Base-by-base conservation (phyloP, 2,888 invertebrate species). In the Campoletis raptor region DNA sequence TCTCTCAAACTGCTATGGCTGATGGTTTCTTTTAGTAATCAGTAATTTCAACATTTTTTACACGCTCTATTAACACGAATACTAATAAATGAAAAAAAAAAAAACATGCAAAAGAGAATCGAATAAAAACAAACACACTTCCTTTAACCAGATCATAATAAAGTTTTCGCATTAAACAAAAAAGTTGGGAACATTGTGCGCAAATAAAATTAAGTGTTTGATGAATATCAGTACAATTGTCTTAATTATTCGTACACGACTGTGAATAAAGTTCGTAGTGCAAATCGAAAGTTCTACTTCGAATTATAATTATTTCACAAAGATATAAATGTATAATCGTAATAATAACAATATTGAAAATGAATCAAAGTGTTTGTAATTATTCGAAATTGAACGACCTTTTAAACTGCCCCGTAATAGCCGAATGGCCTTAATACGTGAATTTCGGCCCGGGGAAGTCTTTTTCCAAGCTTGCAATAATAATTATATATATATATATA, bases 331-430 rank as follows among this genome's bases (percentile, higher is more conserved):
- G 30, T 1, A 30, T 30, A 48, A 30, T 24, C 24, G 30, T 10
- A 48, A 30, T 42, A 48, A 30, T 48, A 48, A 30, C 15, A 18
- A 30, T 36, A 36, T 40, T 24, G 48, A 70, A 21, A 30, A 10
- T 30, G 30, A 48, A 48, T 30, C 0, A 12, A 12, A 30, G 15
- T 30, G 30, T 18, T 24, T 10, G 70, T 30, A 70, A 70, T 24
- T n/a, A 48, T 48, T 70, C 9, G 48, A 48, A 70, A 42, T 70
- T 30, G 9, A 70, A 70, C 2, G 70, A 45, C 36, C 66, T 21
- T 72, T 81, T 78, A 36, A 37, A 66, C 9, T 57, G 18, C 30
- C 8, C 36, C 36, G 64, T 45, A 54, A 30, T 12, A 40, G 21
- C 15, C 54, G 21, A 24, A 18, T 2, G 15, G 61, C 30, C 21